phyloP scores from a whole-genome alignment of 2,888 invertebrate species.

The Lepidochrysops patricia region DNA sequence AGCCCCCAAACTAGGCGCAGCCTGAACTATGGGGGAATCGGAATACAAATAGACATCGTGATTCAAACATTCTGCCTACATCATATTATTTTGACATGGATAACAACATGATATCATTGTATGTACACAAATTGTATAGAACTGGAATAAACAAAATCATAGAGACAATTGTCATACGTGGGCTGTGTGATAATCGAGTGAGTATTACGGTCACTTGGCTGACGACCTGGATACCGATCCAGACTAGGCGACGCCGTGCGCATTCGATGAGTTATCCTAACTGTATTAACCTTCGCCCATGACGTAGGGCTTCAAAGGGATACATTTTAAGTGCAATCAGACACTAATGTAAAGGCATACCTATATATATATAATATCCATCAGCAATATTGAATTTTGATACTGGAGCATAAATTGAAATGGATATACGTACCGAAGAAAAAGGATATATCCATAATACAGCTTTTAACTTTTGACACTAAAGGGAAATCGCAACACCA shows the following conservation, averaged over 20 bases:
- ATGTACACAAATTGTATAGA: not conserved
- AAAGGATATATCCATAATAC: no score
- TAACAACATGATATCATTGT: not conserved
- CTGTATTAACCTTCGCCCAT: constrained; percentile 14
- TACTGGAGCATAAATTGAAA: no score
- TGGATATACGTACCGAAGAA: no score
- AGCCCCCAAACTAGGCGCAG: no score
- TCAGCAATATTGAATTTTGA: no score
- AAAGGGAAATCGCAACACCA: no score
- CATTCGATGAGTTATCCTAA: constrained; percentile 26
- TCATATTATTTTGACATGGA: not conserved
- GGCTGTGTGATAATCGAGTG: constrained; percentile 27
- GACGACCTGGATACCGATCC: constrained; percentile 47
- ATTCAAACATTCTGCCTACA: not conserved
- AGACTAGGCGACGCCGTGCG: constrained; percentile 45
- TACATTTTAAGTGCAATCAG: not conserved
- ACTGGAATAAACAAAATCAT: constrained; percentile 7
- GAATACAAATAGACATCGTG: no score
- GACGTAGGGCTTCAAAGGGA: not conserved
- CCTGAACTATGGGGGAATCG: no score
- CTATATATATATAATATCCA: no score
- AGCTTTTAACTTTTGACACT: no score
- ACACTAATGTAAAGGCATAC: not conserved
- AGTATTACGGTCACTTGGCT: constrained; percentile 42
- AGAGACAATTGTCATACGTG: constrained; percentile 21